A percentile compares a stretch with the other conserved stretches of the same genome.
Conservation (phyloP, 2,797 vertebrate genomes). For the Girardinus metallicus region DNA sequence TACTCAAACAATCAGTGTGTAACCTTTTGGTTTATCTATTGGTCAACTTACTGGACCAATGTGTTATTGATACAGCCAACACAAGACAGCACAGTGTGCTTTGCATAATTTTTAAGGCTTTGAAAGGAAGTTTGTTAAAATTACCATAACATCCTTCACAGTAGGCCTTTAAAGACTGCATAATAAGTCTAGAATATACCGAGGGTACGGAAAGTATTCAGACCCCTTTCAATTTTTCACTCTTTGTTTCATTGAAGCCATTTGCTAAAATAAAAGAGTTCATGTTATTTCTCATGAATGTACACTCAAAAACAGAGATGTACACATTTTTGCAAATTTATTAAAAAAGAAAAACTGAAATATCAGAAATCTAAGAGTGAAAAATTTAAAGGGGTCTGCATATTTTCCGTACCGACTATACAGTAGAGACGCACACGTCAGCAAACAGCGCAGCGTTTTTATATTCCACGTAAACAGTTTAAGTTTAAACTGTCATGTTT, state of each 20-base stretch:
- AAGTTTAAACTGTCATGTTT: slow-evolving; percentile 7
- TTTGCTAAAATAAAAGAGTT: too few relatives aligned
- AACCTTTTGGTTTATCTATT: neutral
- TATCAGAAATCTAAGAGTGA: too few relatives aligned
- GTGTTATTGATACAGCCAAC: neutral
- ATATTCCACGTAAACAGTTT: slow-evolving; percentile 27
- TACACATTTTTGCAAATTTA: too few relatives aligned
- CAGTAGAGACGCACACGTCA: slow-evolving; percentile 42
- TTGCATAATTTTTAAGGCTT: neutral
- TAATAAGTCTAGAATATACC: neutral
- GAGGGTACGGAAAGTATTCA: neutral
- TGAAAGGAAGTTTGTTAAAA: neutral
- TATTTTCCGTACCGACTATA: too few relatives aligned
- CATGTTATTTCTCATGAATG: too few relatives aligned
- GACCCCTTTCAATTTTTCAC: too few relatives aligned
- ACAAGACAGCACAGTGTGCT: neutral
- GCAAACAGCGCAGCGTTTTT: slow-evolving; percentile 39
- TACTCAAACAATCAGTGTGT: neutral
- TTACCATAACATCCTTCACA: neutral
- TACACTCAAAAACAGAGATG: too few relatives aligned
- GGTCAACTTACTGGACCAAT: neutral
- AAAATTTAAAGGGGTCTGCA: too few relatives aligned
- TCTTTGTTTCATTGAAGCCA: too few relatives aligned
- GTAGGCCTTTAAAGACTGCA: neutral
- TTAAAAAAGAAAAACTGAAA: too few relatives aligned